A percentile compares a stretch with the other conserved stretches of the same genome.
phyloP scores from a whole-genome alignment of 2,113 vertebrate species.

The Pluvianellus socialis region DNA sequence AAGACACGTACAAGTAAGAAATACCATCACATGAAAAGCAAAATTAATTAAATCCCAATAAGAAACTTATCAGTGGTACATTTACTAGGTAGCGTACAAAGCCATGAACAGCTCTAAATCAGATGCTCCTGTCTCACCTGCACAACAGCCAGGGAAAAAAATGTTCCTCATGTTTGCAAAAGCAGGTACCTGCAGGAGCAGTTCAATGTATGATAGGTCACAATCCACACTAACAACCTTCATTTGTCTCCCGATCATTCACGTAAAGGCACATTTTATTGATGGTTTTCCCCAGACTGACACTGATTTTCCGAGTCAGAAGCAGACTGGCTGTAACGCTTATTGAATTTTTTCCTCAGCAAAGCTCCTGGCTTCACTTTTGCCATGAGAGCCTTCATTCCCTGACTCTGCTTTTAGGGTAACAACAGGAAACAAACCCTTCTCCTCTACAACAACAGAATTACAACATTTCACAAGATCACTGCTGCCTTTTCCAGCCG shows the following conservation, averaged over 20 bases:
- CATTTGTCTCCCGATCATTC: not conserved
- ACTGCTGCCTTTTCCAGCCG: not conserved
- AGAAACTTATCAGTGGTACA: not conserved
- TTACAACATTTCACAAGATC: not conserved
- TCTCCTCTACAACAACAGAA: not conserved
- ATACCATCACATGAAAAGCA: not conserved
- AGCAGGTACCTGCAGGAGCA: not conserved
- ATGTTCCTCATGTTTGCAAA: rapidly evolving
- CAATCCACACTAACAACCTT: not conserved
- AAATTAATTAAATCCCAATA: not conserved
- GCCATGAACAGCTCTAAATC: not conserved
- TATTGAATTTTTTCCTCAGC: not conserved
- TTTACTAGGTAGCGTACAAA: not conserved
- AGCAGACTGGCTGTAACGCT: not conserved
- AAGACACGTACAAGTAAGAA: not conserved
- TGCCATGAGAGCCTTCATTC: not conserved
- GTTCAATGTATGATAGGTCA: not conserved
- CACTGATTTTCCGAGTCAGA: not conserved
- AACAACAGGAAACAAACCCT: not conserved
- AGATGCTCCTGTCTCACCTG: not conserved
- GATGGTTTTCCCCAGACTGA: not conserved
- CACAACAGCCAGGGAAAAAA: not conserved
- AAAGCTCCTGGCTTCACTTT: not conserved
- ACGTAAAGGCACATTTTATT: not conserved
- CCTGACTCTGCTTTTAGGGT: not conserved